Evolutionary conservation across 2,797 vertebrate genomes (phyloP), one percentile per base, ranked within the genome.

Genomic region (Clamator glandarius): DNA sequence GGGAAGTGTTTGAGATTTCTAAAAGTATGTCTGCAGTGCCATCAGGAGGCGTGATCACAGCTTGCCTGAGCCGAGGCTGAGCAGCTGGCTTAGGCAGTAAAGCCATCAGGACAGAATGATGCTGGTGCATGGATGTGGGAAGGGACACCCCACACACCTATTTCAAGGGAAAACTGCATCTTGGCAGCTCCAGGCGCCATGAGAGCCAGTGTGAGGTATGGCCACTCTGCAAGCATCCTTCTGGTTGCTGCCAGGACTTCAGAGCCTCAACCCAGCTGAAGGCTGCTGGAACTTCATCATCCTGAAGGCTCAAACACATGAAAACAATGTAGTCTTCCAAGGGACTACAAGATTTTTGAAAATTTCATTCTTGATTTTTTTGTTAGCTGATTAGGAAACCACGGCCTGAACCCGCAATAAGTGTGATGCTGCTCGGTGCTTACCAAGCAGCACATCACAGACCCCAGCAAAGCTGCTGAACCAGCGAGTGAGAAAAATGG

Each of bases 21-120:
- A 90, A 90, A 94, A 78, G 81, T 58, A 82, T 59, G 86, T 82
- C 94, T 95, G 88, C 94, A 96, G 88, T 94, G 95, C 96, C 93
- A 95, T 96, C 96, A 95, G 96, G 95, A 95, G 95, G 94, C 93
- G 81, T 11, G 85, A 94, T 21, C 44, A 69, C 77, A 35, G 92
- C 86, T 48, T 19, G 35, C 50, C 67, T 28, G 55, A 63, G 84
- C 74, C 9, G 50, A 23, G 68, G 59, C 58, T 31, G 6, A 31
- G 58, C 36, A 0, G 48, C 59, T 21, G 6, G 1, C 9, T 25
- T 19, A 41, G 87, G 62, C 67, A 58, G 33, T 1, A 8, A n/a
- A 17, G 35, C 31, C 25, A 1, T 5, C 84, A 44, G 83, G 76
- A 86, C 86, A 81, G 73, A 82, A 1, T 0, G 75, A 76, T 23